phyloP scores from a whole-genome alignment of 2,797 vertebrate species.

The Okamejei kenojei region DNA sequence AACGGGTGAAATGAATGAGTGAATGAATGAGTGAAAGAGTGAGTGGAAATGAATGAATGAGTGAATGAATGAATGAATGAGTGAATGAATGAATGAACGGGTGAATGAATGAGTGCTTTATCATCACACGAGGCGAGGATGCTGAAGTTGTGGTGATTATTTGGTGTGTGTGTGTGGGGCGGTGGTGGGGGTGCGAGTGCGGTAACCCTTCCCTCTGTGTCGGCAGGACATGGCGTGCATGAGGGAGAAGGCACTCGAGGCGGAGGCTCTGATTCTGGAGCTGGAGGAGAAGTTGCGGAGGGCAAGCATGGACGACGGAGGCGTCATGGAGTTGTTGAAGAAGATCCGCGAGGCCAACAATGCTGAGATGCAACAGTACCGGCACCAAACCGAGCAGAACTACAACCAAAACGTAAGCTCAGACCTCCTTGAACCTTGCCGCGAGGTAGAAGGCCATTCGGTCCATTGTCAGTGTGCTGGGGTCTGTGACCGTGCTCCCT shows the following conservation, averaged over 20 bases:
- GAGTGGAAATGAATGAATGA: no score
- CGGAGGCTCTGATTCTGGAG: constrained; percentile 20
- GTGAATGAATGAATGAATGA: no score
- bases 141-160: not conserved
- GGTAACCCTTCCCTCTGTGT: not conserved
- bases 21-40: no score
- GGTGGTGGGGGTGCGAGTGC: not conserved
- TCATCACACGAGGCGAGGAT: no score
- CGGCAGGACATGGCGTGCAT: constrained; percentile 40
- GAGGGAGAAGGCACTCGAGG: not conserved
- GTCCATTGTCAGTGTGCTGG: not conserved
- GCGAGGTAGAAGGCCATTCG: not conserved
- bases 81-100: no score
- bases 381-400: constrained; percentile 41
- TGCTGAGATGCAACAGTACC: constrained; percentile 42
- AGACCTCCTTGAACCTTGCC: constrained; percentile 38
- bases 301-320: constrained; percentile 30
- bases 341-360: constrained; percentile 42
- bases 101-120: no score
- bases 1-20: no score
- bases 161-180: not conserved
- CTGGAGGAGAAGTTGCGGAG: constrained; percentile 36
- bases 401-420: constrained; percentile 46
- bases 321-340: constrained; percentile 39
- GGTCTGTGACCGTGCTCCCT: not conserved